Evolutionary conservation across 2,797 vertebrate species (phyloP), one percentile per base, ranked within the genome.

Genomic region (Oreochromis grahami): DNA sequence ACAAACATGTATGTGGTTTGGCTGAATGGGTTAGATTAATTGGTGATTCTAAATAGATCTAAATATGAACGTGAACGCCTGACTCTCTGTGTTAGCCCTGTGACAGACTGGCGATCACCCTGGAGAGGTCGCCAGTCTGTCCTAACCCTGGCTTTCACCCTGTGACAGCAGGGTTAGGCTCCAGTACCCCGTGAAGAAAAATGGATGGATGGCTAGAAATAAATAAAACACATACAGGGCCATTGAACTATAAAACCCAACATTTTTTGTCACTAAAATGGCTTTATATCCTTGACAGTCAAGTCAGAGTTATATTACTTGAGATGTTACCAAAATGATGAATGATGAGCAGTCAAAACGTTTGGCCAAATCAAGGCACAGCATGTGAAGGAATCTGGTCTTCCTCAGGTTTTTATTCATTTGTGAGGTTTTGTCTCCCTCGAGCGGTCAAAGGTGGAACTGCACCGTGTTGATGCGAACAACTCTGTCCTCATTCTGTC

Each of bases 341-440:
- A 68, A 21, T 60, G 4, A 68, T 24, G 5, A 43, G n/a, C 63
- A 43, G 0, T 24, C 13, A 43, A 68, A 68, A 14, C 2, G 5
- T 45, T 26, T 43, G 65, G 21, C 38, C 26, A 74, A 74, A 32
- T 45, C 41, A 76, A 7, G 5, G 34, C 0, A 43, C 3, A 32
- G 0, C 6, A 8, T 52, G 63, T 86, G 36, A 77, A 70, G 11
- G 41, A 88, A 38, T 82, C 7, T 3, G n/a, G 5, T 11, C 8
- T 8, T 3, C 12, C 1, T 21, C 7, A 6, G 7, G 8, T 21
- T 52, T 53, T 3, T 79, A 68, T 41, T 76, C 4, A 84, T 88
- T 24, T 79, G 9, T 87, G 32, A 41, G 5, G 36, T 52, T 89
- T 12, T 93, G 89, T 70, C 87, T 76, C 91, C 87, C 43, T 8